Conservation (phyloP, 2,888 invertebrate species). For the Epicampocera succincta region DNA sequence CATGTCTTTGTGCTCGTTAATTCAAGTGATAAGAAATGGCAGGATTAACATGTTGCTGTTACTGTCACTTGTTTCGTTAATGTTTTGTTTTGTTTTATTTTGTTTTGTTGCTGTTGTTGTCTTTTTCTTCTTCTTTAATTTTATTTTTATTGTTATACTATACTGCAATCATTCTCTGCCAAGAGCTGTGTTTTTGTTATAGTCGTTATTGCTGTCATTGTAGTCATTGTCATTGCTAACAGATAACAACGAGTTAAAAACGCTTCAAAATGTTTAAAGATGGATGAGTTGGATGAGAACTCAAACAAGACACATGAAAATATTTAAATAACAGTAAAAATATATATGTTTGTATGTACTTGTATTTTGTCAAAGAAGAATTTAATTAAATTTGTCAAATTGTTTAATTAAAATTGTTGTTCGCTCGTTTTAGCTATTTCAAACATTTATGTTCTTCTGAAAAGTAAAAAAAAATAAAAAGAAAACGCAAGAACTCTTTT, state of each 20-base stretch:
- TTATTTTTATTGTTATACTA: conserved; percentile 16
- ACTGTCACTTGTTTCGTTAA: conserved; percentile 38
- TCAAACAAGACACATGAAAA: background rate
- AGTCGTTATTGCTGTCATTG: background rate
- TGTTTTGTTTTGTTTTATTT: background rate
- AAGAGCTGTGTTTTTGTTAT: background rate
- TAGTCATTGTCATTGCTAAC: conserved; percentile 22
- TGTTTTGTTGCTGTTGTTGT: background rate
- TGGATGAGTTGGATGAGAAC: background rate
- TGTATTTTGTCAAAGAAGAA: conserved; percentile 9
- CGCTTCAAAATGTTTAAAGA: background rate
- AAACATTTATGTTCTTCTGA: too few species aligned
- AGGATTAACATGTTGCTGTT: conserved; percentile 63
- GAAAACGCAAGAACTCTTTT: too few species aligned
- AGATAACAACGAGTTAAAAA: conserved; percentile 37
- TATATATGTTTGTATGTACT: background rate
- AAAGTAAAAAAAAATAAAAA: background rate
- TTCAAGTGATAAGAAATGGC: conserved; percentile 66
- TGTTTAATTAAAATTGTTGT: conserved; percentile 1
- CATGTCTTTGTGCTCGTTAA: conserved; percentile 56
- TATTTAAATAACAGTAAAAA: conserved; percentile 24
- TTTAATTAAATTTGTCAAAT: conserved; percentile 48
- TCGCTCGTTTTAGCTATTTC: background rate
- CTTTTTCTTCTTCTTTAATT: background rate
- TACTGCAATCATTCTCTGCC: conserved; percentile 4